These are phyloP conservation scores for Panzeria rudis DNA, from an alignment of 2,888 invertebrate genomes.

Conservation along the genomic window DNA sequence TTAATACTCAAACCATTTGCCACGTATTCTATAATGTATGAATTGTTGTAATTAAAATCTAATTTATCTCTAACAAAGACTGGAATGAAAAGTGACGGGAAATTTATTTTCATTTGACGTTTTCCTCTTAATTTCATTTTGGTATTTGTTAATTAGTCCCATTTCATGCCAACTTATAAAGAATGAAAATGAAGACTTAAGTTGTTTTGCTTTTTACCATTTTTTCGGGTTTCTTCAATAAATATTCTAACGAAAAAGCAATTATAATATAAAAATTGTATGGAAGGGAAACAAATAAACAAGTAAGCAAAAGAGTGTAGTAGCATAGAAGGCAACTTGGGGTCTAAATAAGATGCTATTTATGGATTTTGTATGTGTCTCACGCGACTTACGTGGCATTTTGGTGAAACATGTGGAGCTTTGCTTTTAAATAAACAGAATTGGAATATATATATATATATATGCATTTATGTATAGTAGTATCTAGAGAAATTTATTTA, in stretches of 20 bases:
- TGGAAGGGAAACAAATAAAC: conserved; percentile 4
- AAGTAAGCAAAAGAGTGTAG: neutral
- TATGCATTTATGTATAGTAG: neutral
- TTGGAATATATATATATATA: neutral
- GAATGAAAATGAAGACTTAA: conserved; percentile 1
- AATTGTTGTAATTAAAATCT: conserved; percentile 10
- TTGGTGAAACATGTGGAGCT: conserved; percentile 27
- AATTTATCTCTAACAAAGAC: neutral
- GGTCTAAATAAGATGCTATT: conserved; percentile 48
- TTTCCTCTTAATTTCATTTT: conserved; percentile 17
- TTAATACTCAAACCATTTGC: neutral
- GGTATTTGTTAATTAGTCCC: conserved; percentile 41
- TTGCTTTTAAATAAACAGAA: conserved; percentile 37
- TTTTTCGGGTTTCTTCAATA: neutral
- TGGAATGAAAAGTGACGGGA: neutral
- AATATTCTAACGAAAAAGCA: conserved; percentile 42
- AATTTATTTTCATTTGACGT: conserved; percentile 37
- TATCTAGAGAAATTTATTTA: neutral
- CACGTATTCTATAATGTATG: neutral
- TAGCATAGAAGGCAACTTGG: neutral
- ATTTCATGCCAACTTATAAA: conserved; percentile 15
- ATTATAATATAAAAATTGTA: conserved; percentile 39
- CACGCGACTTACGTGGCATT: conserved; percentile 57
- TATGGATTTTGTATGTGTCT: conserved; percentile 63
- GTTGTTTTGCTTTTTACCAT: neutral